phyloP scores from a whole-genome alignment of 2,113 vertebrate genomes.

The Oryzias curvinotus region DNA sequence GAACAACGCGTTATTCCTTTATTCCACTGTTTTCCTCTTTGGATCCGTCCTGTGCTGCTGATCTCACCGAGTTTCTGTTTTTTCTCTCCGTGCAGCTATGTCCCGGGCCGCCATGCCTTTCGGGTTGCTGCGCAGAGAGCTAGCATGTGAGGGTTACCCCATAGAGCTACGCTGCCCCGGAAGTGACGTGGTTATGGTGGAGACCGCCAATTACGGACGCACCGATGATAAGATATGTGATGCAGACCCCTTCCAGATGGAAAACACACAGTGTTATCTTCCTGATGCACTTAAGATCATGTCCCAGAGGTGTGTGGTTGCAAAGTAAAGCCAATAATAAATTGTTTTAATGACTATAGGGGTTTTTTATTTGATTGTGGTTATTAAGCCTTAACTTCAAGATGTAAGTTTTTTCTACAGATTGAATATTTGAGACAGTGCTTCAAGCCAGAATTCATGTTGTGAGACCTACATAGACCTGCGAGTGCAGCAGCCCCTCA shows the following conservation, averaged over 20 bases:
- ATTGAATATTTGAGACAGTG: constrained; percentile 6
- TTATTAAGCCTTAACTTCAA: neutral
- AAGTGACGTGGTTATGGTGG: constrained; percentile 93
- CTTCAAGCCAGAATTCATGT: constrained; percentile 26
- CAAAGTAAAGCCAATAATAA: neutral
- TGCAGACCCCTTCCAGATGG: constrained; percentile 93
- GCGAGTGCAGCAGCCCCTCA: constrained; percentile 28
- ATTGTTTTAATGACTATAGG: constrained; percentile 14
- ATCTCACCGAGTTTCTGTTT: accelerated
- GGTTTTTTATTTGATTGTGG: neutral
- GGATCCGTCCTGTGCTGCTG: neutral
- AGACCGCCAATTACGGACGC: constrained; percentile 91
- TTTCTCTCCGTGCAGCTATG: constrained; percentile 66
- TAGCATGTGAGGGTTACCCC: constrained; percentile 92
- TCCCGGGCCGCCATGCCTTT: constrained; percentile 89
- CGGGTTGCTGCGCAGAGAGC: constrained; percentile 87
- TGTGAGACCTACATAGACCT: constrained; percentile 22
- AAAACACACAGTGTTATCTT: constrained; percentile 92
- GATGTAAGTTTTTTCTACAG: too few species aligned
- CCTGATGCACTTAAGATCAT: constrained; percentile 92
- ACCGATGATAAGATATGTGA: constrained; percentile 95
- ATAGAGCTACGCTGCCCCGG: constrained; percentile 93
- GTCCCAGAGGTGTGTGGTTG: constrained; percentile 84
- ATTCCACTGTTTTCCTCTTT: neutral
- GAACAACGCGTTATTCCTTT: neutral